Conservation (phyloP, 1,140 invertebrate species). For the Aricia agestis region DNA sequence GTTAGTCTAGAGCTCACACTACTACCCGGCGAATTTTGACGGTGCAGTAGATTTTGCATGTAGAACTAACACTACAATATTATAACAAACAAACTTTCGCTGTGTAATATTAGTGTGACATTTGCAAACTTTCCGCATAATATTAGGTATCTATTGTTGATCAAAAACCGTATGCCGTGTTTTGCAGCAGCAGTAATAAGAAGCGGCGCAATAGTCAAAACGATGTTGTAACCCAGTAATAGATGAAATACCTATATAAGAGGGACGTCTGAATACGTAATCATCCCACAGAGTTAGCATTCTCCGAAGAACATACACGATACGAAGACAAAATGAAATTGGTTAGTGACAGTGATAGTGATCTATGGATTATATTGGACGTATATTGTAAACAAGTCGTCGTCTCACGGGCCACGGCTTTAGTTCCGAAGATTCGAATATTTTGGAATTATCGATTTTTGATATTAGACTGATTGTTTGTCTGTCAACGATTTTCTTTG, state of each 20-base stretch:
- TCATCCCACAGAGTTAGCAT: conserved; percentile 54
- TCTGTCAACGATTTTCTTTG: neutral
- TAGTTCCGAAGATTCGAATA: neutral
- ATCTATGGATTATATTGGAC: conserved; percentile 17
- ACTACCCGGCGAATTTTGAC: no score
- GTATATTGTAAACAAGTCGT: neutral
- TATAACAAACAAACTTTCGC: no score
- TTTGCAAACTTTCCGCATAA: no score
- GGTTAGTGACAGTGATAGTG: conserved; percentile 48
- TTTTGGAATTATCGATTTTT: neutral
- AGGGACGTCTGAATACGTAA: conserved; percentile 56
- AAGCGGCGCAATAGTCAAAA: conserved; percentile 33
- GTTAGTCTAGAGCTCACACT: no score
- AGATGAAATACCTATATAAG: conserved; percentile 72
- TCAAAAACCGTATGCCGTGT: conserved; percentile 18
- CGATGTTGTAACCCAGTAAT: conserved; percentile 57
- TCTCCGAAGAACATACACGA: conserved; percentile 45
- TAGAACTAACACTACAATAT: no score
- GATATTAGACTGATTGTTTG: neutral
- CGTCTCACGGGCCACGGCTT: no score
- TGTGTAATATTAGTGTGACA: no score
- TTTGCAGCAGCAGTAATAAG: conserved; percentile 40
- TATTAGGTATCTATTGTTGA: no score
- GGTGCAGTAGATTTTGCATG: no score
- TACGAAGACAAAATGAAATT: conserved; percentile 57